These are phyloP conservation scores for Habrosyne pyritoides DNA, from an alignment of 2,888 invertebrate genomes.

Conservation along the genomic window DNA sequence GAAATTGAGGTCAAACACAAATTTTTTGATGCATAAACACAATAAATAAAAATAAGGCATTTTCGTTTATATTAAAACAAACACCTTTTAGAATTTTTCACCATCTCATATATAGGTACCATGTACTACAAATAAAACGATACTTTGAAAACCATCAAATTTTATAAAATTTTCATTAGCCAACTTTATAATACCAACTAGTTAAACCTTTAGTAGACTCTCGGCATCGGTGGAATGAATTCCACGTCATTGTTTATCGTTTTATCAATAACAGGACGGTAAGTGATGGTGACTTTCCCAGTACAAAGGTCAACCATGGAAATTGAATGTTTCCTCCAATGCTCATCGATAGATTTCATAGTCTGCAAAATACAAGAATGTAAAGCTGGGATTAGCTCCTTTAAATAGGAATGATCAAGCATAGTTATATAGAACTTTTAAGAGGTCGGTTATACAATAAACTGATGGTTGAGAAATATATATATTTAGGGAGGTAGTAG, in stretches of 20 bases:
- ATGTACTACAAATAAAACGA: no score
- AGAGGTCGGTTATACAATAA: no score
- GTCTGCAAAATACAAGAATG: slow-evolving; percentile 77
- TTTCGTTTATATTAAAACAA: no score
- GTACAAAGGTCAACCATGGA: slow-evolving; percentile 86
- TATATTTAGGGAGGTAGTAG: no score
- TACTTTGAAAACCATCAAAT: neutral
- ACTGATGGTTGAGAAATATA: no score
- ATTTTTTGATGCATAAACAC: no score
- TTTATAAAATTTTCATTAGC: neutral
- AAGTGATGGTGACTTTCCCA: slow-evolving; percentile 91
- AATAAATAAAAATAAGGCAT: no score
- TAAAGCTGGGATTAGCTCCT: neutral
- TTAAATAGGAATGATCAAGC: no score
- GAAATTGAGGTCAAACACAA: no score
- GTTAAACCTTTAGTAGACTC: slow-evolving; percentile 89
- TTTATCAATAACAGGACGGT: slow-evolving; percentile 96
- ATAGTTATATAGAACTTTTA: no score
- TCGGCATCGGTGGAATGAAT: slow-evolving; percentile 94
- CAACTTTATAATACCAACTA: neutral
- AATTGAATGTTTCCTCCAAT: slow-evolving; percentile 99
- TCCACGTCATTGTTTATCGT: slow-evolving; percentile 93
- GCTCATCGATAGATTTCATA: slow-evolving; percentile 88
- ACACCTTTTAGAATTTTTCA: no score
- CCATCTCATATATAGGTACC: no score